Base-by-base conservation (phyloP, 2,797 vertebrate species). In the Cichlasoma orientale region DNA sequence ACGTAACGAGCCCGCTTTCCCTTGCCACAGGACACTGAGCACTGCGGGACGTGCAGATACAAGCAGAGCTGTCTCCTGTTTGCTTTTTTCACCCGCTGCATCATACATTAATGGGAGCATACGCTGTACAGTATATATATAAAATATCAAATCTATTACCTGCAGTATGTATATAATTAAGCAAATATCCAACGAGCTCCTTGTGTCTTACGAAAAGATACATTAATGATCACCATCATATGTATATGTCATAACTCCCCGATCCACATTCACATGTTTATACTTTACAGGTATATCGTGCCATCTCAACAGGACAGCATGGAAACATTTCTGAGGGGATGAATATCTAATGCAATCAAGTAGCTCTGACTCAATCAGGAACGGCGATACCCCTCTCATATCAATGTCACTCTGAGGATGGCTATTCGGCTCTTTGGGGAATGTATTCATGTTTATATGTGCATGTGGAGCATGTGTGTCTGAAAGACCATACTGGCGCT, bases 1-100 rank as follows among this genome's bases (percentile, higher is more conserved):
- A 99, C 98, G 2, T 99, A 99, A 12, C 98, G 97, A 61, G 95
- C 97, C 27, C 89, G 96, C 83, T 93, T 94, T 1, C 98, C 98
- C 77, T 95, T 96, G 73, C 98, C 98, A 86, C 98, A 99, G 56
- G 97, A 96, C 54, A 96, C 97, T 0, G 98, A 99, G 82, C 98
- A 99, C 98, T 99, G 90, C 4, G 29, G 72, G 21, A 53, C 33
- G 79, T 9, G 57, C 2, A 77, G 36, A 79, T 7, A 36, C 19
- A 83, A 61, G 54, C 72, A 66, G 57, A 81, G 58, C 2, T 18
- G 23, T 69, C 9, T n/a, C 0, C 2, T 25, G 13, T 61, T 23
- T 23, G 7, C 5, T 41, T 36, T 63, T 63, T 63, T 79, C n/a
- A 56, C 52, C 13, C 19, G 44, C 10, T 56, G 31, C 16, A 29